These are phyloP conservation scores for Xanthia icteritia DNA, from an alignment of 2,888 invertebrate species.

Conservation along the genomic window DNA sequence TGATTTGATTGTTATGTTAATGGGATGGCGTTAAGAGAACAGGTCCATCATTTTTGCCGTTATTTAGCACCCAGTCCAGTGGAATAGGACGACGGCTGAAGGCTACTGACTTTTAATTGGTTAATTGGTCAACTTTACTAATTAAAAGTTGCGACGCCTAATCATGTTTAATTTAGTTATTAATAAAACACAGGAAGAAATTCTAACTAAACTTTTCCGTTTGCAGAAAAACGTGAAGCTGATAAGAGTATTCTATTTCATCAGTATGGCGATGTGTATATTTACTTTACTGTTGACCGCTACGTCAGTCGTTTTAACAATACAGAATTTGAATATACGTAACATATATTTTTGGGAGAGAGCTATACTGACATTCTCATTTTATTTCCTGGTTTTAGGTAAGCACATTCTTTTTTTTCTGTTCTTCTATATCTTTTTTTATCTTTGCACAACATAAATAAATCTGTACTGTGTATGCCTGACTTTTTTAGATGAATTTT, in stretches of 20 bases:
- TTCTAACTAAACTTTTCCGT: background rate
- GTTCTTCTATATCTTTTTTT: background rate
- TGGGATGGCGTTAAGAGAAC: background rate
- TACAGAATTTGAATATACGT: background rate
- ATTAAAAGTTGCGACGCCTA: background rate
- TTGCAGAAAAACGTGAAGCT: conserved; percentile 34
- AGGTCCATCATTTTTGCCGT: background rate
- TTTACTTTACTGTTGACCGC: background rate
- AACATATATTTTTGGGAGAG: fast-evolving
- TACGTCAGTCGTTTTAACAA: background rate
- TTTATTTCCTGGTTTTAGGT: conserved; percentile 17
- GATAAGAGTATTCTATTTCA: conserved; percentile 13
- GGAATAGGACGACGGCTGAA: background rate
- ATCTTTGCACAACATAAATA: background rate
- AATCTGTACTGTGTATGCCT: background rate
- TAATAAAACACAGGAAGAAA: background rate
- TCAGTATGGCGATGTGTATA: conserved; percentile 16
- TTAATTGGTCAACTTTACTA: background rate
- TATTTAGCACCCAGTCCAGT: background rate
- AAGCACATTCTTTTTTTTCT: background rate
- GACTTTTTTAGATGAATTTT: too few relatives aligned
- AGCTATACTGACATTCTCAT: background rate
- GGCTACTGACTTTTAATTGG: background rate
- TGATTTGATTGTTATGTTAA: background rate
- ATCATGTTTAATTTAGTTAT: background rate